phyloP scores from a whole-genome alignment of 53 echinoderm and acorn worm species.

The Crossaster papposus region DNA sequence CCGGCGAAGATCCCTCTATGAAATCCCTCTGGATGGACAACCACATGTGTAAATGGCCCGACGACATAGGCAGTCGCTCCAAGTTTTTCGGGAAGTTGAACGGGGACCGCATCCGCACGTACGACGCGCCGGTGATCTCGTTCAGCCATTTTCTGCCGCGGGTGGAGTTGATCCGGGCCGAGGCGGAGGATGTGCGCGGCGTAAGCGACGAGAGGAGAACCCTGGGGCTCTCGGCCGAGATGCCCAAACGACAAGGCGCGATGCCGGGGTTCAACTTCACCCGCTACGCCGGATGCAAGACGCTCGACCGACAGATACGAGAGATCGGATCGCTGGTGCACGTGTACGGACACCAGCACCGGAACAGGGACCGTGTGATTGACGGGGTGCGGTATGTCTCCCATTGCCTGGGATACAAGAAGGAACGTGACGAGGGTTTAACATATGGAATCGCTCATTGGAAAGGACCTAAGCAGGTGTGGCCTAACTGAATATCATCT shows the following conservation, averaged over 20 bases:
- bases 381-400: conserved; percentile 92
- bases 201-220: conserved; percentile 67
- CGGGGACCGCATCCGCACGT: conserved; percentile 61
- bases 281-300: conserved; percentile 85
- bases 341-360: conserved; percentile 95
- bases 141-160: conserved; percentile 97
- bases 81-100: conserved; percentile 81
- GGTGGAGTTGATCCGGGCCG: conserved; percentile 79
- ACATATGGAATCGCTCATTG: conserved; percentile 83
- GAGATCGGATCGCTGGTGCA: conserved; percentile 72
- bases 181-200: conserved; percentile 63
- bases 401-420: conserved; percentile 90
- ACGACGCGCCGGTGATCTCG: conserved; percentile 90
- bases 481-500: conserved; percentile 38
- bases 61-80: conserved; percentile 73
- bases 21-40: conserved; percentile 94
- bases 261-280: conserved; percentile 95
- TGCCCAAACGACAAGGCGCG: conserved; percentile 83
- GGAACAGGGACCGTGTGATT: conserved; percentile 87
- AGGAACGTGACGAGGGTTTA: conserved; percentile 81
- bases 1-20: conserved; percentile 16
- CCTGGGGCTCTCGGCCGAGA: conserved; percentile 65
- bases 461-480: conserved; percentile 96
- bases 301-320: conserved; percentile 82
- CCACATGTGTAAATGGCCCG: conserved; percentile 92